Evolutionary conservation across 2,113 vertebrate genomes (phyloP).

Genomic region (Azemiops feae): DNA sequence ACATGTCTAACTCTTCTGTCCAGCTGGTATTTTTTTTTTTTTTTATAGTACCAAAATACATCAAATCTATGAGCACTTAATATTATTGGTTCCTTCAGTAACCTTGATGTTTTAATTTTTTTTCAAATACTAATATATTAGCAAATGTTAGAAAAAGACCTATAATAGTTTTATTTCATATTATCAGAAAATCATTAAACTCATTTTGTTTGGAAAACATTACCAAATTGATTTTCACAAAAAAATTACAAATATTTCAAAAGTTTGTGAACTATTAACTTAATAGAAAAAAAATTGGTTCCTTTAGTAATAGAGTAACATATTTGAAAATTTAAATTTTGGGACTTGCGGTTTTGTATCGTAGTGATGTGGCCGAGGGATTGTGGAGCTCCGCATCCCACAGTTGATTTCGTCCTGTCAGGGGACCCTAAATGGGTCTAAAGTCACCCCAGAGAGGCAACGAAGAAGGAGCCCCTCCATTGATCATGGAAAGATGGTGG

Average conservation of each 20-base stretch:
- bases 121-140: conserved; percentile 45
- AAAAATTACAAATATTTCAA: conserved; percentile 30
- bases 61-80: conserved; percentile 50
- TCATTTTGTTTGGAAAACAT: conserved; percentile 39
- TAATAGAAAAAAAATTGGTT: conserved; percentile 29
- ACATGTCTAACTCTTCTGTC: neutral
- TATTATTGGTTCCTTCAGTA: conserved; percentile 52
- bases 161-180: conserved; percentile 38
- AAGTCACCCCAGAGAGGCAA: too few species aligned
- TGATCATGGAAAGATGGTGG: too few species aligned
- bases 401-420: too few species aligned
- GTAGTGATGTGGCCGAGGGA: too few species aligned
- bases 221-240: conserved; percentile 51
- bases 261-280: conserved; percentile 26
- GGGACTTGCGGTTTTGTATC: too few species aligned
- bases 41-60: conserved; percentile 19
- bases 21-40: neutral
- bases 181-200: conserved; percentile 42
- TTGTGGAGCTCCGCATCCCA: too few species aligned
- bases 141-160: neutral
- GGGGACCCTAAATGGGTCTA: too few species aligned
- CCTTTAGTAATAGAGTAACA: conserved; percentile 34
- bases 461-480: too few species aligned
- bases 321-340: neutral
- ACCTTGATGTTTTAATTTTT: conserved; percentile 39